Base-by-base conservation (phyloP, 2,888 invertebrate genomes). In the Cybosia mesomella region DNA sequence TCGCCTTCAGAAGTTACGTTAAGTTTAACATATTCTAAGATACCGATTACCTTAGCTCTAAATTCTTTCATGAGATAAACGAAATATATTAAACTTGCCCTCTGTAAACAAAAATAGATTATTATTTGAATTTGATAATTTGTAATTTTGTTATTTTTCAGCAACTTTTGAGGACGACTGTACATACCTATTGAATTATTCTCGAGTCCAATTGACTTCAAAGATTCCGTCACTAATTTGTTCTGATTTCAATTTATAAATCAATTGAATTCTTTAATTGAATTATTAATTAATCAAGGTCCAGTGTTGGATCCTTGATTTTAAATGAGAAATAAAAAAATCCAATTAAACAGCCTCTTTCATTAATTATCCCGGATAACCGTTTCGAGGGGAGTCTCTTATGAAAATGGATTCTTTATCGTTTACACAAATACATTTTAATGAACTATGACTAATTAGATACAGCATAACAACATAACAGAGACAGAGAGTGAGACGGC, bases 231-330 rank as follows among this genome's bases (percentile, higher is more conserved):
- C 34, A 43, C 68, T 65, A 76, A 68, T 71, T 79, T 62, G 63
- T 70, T 68, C 53, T 58, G 59, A 72, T 70, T 66, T 72, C 78
- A 67, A 78, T 81, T 74, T 74, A 66, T 64, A 81, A 81, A 73
- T 74, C 71, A 76, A 80, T 78, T 74, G 73, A 73, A 70, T 70
- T 70, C 68, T 71, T 75, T 83, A 85, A 85, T 85, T 82, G 79
- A 82, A 80, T 81, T 78, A 85, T 82, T 80, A 76, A 85, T 86
- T 79, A 83, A 83, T 82, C 80, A 74, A 65, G 64, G 66, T 77
- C 69, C 78, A 81, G 84, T 74, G 75, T 72, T 71, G 68, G n/a
- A 68, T 75, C 76, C 80, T 85, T 81, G 76, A 83, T 83, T 83
- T 83, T 73, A 70, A 80, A 82, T 76, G 66, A 82, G 75, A 76